Evolutionary conservation across 1,140 invertebrate species (phyloP).

Genomic region (Zophobas atratus): DNA sequence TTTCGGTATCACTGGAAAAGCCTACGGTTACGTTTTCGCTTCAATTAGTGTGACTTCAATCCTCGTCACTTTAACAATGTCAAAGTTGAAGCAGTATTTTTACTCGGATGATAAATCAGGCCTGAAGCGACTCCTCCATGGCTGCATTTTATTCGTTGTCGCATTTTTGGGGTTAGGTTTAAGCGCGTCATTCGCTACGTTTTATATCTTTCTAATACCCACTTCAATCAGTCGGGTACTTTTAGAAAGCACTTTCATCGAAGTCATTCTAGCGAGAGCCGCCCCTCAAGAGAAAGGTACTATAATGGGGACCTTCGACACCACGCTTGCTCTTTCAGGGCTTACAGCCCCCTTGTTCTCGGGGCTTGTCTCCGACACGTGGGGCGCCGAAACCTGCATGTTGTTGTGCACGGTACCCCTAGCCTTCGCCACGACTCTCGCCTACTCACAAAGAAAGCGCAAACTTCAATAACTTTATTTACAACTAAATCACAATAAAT

Average conservation of each 20-base stretch:
- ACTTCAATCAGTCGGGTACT: slow-evolving; percentile 44
- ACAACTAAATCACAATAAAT: slow-evolving; percentile 7
- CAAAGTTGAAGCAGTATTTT: slow-evolving; percentile 44
- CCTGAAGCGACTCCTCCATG: slow-evolving; percentile 46
- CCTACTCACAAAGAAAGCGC: slow-evolving; percentile 38
- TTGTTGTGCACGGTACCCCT: slow-evolving; percentile 44
- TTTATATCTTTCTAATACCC: slow-evolving; percentile 34
- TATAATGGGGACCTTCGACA: slow-evolving; percentile 54
- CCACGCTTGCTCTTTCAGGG: slow-evolving; percentile 21
- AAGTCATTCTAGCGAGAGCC: slow-evolving; percentile 44
- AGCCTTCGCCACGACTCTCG: slow-evolving; percentile 17
- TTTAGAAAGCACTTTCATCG: slow-evolving; percentile 45
- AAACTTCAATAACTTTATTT: slow-evolving; percentile 22
- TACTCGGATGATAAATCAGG: slow-evolving; percentile 47
- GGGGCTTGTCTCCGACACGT: slow-evolving; percentile 51
- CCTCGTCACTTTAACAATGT: slow-evolving; percentile 27
- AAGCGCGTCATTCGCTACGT: slow-evolving; percentile 32
- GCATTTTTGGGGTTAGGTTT: slow-evolving; percentile 53
- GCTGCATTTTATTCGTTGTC: slow-evolving; percentile 37
- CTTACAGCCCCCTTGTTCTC: slow-evolving; percentile 49
- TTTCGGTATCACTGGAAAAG: slow-evolving; percentile 43
- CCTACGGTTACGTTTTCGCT: slow-evolving; percentile 45
- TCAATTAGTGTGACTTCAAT: slow-evolving; percentile 40
- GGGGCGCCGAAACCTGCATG: slow-evolving; percentile 26
- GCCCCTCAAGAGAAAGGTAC: slow-evolving; percentile 52